A percentile compares a stretch with the other conserved stretches of the same genome.
Evolutionary conservation across 2,888 invertebrate species (phyloP).

Genomic region (Nymphalis c-album): DNA sequence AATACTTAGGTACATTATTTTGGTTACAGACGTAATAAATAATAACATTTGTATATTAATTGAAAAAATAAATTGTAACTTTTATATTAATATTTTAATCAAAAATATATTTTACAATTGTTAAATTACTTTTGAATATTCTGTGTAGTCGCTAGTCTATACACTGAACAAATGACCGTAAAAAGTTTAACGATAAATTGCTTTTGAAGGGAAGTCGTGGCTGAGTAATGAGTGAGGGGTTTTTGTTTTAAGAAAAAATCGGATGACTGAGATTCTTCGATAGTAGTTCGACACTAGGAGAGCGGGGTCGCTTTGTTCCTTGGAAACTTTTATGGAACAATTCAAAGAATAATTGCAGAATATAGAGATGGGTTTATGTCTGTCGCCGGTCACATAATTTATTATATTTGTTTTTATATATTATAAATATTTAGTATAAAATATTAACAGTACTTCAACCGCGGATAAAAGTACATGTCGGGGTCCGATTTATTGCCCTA

Average conservation of each 20-base stretch:
- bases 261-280: conserved; percentile 41
- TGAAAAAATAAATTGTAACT: no score
- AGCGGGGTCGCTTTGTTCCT: conserved; percentile 36
- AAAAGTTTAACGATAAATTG: conserved; percentile 66
- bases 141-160: conserved; percentile 33
- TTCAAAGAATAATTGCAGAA: conserved; percentile 36
- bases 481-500: no score
- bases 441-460: neutral
- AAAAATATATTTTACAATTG: neutral
- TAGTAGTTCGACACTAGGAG: conserved; percentile 31
- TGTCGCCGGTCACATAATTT: conserved; percentile 24
- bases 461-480: no score
- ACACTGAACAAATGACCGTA: conserved; percentile 44
- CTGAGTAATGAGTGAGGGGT: conserved; percentile 51
- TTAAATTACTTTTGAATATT: conserved; percentile 7
- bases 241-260: conserved; percentile 56
- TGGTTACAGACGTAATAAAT: no score
- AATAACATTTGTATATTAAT: no score
- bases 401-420: neutral
- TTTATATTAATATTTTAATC: no score
- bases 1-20: no score
- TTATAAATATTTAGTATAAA: neutral
- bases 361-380: conserved; percentile 23
- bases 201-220: conserved; percentile 55
- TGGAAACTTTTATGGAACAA: conserved; percentile 35